These are phyloP conservation scores for Cyclura pinguis DNA, from an alignment of 2,797 vertebrate species.

Conservation along the genomic window DNA sequence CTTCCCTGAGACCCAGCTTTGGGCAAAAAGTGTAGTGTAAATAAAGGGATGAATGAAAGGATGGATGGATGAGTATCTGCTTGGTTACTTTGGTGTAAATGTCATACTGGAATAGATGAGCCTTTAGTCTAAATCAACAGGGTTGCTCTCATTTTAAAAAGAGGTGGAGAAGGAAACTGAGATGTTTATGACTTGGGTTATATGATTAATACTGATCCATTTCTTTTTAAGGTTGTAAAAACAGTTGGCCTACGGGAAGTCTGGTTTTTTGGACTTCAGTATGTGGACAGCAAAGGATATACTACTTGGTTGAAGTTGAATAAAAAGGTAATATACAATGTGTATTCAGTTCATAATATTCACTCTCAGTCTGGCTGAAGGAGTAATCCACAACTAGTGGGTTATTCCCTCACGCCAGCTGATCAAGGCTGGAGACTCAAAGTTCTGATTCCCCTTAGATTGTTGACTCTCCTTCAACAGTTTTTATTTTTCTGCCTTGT, in stretches of 20 bases:
- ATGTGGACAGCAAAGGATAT: conserved; percentile 97
- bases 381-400: too few relatives aligned
- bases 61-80: neutral
- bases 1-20: too few relatives aligned
- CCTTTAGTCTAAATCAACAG: neutral
- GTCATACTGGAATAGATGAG: neutral
- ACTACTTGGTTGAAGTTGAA: conserved; percentile 97
- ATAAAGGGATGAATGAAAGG: too few relatives aligned
- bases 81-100: neutral
- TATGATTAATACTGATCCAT: conserved; percentile 33
- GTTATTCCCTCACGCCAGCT: too few relatives aligned
- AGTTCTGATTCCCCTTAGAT: too few relatives aligned
- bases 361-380: neutral
- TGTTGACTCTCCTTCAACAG: too few relatives aligned
- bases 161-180: neutral
- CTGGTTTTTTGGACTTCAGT: conserved; percentile 98
- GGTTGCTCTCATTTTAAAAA: neutral
- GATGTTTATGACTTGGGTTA: neutral
- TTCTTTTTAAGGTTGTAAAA: conserved; percentile 91
- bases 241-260: conserved; percentile 96
- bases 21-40: too few relatives aligned
- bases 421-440: too few relatives aligned
- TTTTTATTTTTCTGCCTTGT: too few relatives aligned
- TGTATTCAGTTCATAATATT: neutral
- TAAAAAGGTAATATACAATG: conserved; percentile 88